Percentiles rank a stretch among this genome's conserved stretches.
Conservation (phyloP, 2,888 invertebrate genomes). For the Syrista parreyssii region DNA sequence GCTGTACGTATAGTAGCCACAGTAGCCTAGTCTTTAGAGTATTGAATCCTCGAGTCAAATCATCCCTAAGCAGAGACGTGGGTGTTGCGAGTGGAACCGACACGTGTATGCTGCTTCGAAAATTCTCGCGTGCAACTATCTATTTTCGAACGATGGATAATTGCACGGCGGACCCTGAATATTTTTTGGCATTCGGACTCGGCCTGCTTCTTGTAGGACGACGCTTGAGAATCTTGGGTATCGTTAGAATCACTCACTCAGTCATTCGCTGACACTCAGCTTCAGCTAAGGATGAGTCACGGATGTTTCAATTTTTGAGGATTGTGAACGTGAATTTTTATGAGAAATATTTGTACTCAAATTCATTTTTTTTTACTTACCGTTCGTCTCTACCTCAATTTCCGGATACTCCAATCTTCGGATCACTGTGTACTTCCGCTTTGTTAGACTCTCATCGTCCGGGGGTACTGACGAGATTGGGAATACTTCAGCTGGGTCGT, state of each 20-base stretch:
- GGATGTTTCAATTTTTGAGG: neutral
- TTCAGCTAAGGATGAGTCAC: no score
- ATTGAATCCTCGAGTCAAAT: no score
- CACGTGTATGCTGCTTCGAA: no score
- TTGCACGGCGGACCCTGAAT: conserved; percentile 32
- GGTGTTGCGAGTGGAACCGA: no score
- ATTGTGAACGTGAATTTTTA: neutral
- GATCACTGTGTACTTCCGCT: conserved; percentile 14
- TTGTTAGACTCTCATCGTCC: neutral
- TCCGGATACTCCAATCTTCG: conserved; percentile 20
- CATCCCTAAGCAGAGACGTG: no score
- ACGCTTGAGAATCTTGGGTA: no score
- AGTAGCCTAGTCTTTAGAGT: no score
- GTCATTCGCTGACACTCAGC: no score
- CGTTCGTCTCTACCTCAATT: conserved; percentile 14
- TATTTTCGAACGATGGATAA: conserved; percentile 21
- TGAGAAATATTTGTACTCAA: neutral
- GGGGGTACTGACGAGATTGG: neutral
- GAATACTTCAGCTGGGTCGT: neutral
- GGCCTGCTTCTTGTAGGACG: neutral
- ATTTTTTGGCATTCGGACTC: conserved; percentile 15
- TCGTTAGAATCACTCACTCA: no score
- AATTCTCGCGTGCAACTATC: neutral
- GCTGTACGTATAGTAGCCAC: no score
- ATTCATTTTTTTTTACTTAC: conserved; percentile 1